These are phyloP conservation scores for Plotosus lineatus DNA, from an alignment of 2,113 vertebrate species.

Conservation along the genomic window DNA sequence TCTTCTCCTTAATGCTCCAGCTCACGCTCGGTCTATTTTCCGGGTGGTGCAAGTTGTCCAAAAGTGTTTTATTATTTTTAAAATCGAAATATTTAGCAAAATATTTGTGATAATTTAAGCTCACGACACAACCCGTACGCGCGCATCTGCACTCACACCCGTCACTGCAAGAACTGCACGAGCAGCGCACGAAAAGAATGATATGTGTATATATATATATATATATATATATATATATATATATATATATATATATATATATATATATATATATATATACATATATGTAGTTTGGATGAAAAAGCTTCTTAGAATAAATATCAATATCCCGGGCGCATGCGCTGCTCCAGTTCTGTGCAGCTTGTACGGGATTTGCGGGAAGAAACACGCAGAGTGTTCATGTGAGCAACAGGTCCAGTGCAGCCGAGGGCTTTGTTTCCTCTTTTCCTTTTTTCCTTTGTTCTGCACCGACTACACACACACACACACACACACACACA, in stretches of 20 bases:
- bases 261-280: no score
- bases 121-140: not conserved
- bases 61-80: not conserved
- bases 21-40: not conserved
- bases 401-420: slow-evolving; percentile 76
- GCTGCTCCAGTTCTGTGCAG: not conserved
- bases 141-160: not conserved
- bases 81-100: not conserved
- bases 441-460: slow-evolving; percentile 68
- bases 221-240: no score
- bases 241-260: no score
- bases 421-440: slow-evolving; percentile 72
- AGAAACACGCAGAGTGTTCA: not conserved
- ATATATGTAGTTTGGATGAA: not conserved
- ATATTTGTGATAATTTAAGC: not conserved
- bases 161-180: not conserved
- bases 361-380: not conserved
- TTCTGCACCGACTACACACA: slow-evolving; percentile 54
- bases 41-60: not conserved
- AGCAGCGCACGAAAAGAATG: not conserved
- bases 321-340: not conserved
- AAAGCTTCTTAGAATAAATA: not conserved
- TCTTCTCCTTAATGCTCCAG: not conserved
- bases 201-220: no score
- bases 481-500: slow-evolving; percentile 31